Conservation (phyloP, 1,140 invertebrate species). For the Hirudo medicinalis region DNA sequence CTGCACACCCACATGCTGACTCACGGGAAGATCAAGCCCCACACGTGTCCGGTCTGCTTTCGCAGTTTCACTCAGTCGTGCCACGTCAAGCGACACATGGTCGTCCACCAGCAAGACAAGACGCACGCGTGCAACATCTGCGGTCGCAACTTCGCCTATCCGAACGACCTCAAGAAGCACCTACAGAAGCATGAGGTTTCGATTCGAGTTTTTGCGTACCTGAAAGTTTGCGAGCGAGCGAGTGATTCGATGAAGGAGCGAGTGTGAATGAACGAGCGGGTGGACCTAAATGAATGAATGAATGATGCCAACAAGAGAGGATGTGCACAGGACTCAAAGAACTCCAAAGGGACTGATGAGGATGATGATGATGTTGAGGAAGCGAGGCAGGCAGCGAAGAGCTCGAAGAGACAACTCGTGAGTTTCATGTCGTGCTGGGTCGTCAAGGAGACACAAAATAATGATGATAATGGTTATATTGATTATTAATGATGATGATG, state of each 20-base stretch:
- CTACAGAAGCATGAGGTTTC: constrained; percentile 21
- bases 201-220: neutral
- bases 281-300: no score
- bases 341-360: no score
- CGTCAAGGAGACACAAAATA: no score
- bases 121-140: constrained; percentile 53
- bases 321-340: no score
- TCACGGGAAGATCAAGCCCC: constrained; percentile 38
- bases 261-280: no score
- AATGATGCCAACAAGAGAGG: no score
- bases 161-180: constrained; percentile 23
- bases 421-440: no score
- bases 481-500: no score
- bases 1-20: constrained; percentile 40
- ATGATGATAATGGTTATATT: no score
- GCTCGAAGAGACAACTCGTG: no score
- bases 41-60: constrained; percentile 33
- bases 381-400: no score
- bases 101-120: constrained; percentile 31
- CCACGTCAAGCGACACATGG: constrained; percentile 32
- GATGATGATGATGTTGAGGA: no score
- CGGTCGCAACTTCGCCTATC: constrained; percentile 36
- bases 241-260: neutral
- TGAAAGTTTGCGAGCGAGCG: neutral
- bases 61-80: constrained; percentile 42